A percentile compares a stretch with the other conserved stretches of the same genome.
These are phyloP conservation scores for Papilio elwesi DNA, from an alignment of 2,888 invertebrate genomes.

Conservation along the genomic window DNA sequence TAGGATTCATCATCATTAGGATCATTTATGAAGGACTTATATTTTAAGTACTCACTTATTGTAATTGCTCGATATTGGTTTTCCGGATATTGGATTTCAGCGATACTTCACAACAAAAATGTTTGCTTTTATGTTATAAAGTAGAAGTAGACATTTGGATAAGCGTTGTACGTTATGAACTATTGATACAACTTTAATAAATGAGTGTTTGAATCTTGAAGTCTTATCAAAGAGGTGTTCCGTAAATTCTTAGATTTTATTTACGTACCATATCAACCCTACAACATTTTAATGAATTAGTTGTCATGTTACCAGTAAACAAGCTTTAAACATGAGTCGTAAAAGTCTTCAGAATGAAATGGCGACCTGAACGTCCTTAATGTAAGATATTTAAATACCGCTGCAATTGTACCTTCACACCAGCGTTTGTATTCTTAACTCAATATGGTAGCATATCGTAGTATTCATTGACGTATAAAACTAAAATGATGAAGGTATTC, in stretches of 20 bases:
- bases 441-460: neutral
- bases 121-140: neutral
- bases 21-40: too few relatives aligned
- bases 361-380: conserved; percentile 26
- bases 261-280: conserved; percentile 6
- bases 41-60: too few relatives aligned
- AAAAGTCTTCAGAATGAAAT: conserved; percentile 15
- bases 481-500: neutral
- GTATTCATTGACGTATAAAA: neutral
- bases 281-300: neutral
- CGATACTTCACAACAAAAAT: neutral
- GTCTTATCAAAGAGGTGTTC: neutral
- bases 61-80: neutral
- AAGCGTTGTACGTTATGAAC: neutral
- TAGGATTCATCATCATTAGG: too few relatives aligned
- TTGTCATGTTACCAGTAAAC: neutral
- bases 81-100: neutral
- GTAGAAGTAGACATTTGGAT: neutral
- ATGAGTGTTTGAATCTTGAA: too few relatives aligned
- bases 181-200: neutral
- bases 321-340: conserved; percentile 3
- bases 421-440: neutral
- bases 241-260: conserved; percentile 1
- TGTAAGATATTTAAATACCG: conserved; percentile 34
- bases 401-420: conserved; percentile 17